Base-by-base conservation (phyloP, 2,113 vertebrate species). In the Takifugu bimaculatus region DNA sequence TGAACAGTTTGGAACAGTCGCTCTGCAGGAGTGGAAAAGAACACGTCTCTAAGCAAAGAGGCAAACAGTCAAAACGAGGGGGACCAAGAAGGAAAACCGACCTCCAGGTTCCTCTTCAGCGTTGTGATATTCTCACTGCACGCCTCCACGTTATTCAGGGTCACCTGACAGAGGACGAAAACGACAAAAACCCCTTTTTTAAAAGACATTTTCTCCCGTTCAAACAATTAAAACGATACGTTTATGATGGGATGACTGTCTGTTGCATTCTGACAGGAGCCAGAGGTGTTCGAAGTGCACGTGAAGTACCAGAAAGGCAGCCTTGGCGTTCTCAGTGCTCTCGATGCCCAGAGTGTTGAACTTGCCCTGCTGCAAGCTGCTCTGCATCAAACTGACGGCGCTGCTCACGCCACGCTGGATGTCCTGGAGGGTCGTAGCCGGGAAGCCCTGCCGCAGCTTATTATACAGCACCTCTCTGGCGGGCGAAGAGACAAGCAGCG, bases 61-160 rank as follows among this genome's bases (percentile, higher is more conserved):
- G 11, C 9, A 13, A 1, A 50, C 51, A 20, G 44, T 6, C 0
- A 35, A 35, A 29, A 15, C 1, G 26, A 15, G n/a, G 27, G 32
- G 43, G 13, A 15, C 13, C 52, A 47, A 48, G 39, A 35, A 15
- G 43, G n/a, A 0, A 12, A 47, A 57, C 44, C 5, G 73, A 98
- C 97, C 94, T 99, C 95, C 26, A 99, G 88, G 26, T 94, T 99
- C 76, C 93, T 96, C 88, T 99, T 99, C 52, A 99, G 83, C 15
- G 97, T 99, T 64, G 93, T 93, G 82, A 99, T 96, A 70, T 99
- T 97, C 72, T 99, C 96, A 43, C 96, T 97, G 77, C 96, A 99
- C 66, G 95, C 92, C 79, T 99, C 95, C 52, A 95, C 93, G 0
- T 99, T 99, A 82, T 99, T 99, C 74, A 99, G 89, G 29, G 95